phyloP scores from a whole-genome alignment of 92 coral and sea anemone genomes.

The Palythoa caribaeorum region DNA sequence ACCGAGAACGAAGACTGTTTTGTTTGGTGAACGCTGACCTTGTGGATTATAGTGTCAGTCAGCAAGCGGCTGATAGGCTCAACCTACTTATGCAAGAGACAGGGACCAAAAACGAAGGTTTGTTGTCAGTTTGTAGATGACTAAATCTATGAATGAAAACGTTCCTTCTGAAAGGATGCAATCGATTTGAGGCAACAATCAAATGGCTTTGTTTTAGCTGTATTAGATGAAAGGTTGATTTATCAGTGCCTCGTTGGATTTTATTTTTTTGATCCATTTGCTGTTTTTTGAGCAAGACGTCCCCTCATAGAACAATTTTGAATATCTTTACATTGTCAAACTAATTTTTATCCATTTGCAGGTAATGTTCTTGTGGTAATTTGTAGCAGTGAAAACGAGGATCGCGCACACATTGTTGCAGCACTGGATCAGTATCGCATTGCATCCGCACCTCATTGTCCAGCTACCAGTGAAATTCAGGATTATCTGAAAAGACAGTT shows the following conservation, averaged over 20 bases:
- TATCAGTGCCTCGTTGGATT: too few relatives aligned
- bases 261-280: too few relatives aligned
- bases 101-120: slow-evolving; percentile 54
- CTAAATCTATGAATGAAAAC: too few relatives aligned
- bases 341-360: slow-evolving; percentile 1
- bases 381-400: slow-evolving; percentile 87
- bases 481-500: slow-evolving; percentile 66
- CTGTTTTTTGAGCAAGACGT: too few relatives aligned
- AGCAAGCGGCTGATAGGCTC: slow-evolving; percentile 73
- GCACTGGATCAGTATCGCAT: slow-evolving; percentile 78
- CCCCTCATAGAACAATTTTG: too few relatives aligned
- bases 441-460: slow-evolving; percentile 69
- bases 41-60: slow-evolving; percentile 79
- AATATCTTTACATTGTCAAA: not conserved
- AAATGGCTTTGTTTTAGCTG: too few relatives aligned
- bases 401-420: slow-evolving; percentile 82
- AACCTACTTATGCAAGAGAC: slow-evolving; percentile 61
- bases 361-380: slow-evolving; percentile 78
- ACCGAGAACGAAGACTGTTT: slow-evolving; percentile 69
- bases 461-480: slow-evolving; percentile 56
- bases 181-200: too few relatives aligned
- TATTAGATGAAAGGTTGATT: too few relatives aligned
- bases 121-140: not conserved
- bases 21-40: slow-evolving; percentile 88
- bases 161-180: too few relatives aligned